Conservation (phyloP, 1,140 invertebrate species). For the Campoletis sonorensis region DNA sequence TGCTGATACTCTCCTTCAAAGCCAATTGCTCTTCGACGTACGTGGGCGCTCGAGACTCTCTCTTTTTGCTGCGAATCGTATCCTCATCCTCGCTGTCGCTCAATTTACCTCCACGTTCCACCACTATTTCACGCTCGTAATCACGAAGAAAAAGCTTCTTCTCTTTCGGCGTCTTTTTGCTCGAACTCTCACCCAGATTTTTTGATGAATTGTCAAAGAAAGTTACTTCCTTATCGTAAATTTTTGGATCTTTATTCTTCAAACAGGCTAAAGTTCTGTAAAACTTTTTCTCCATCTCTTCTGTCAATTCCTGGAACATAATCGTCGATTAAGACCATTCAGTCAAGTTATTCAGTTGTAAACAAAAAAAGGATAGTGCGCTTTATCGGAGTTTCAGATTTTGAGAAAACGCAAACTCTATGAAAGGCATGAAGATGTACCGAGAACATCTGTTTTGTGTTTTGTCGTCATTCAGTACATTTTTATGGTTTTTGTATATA, state of each 20-base stretch:
- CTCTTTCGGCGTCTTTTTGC: conserved; percentile 73
- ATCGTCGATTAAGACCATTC: background rate
- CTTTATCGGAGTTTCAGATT: too few relatives aligned
- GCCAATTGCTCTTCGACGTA: conserved; percentile 85
- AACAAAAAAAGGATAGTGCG: too few relatives aligned
- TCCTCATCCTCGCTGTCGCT: conserved; percentile 77
- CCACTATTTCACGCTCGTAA: conserved; percentile 87
- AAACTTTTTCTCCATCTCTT: conserved; percentile 88
- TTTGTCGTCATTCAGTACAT: too few relatives aligned
- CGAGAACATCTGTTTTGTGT: too few relatives aligned
- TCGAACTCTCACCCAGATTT: conserved; percentile 60
- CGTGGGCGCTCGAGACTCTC: conserved; percentile 69
- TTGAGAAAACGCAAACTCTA: too few relatives aligned
- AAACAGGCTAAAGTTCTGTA: conserved; percentile 89
- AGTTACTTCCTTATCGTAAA: conserved; percentile 86
- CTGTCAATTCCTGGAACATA: conserved; percentile 59
- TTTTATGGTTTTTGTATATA: too few relatives aligned
- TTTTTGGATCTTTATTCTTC: conserved; percentile 92
- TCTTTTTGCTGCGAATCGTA: conserved; percentile 43
- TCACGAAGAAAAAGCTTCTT: conserved; percentile 86
- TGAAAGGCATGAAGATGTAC: too few relatives aligned
- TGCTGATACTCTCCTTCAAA: conserved; percentile 83
- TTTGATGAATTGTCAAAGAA: conserved; percentile 81
- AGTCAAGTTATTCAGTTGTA: background rate
- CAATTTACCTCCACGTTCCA: conserved; percentile 82